Percentiles rank a stretch among this genome's conserved stretches.
phyloP scores from a whole-genome alignment of 2,113 vertebrate species.

The Shinisaurus crocodilurus region DNA sequence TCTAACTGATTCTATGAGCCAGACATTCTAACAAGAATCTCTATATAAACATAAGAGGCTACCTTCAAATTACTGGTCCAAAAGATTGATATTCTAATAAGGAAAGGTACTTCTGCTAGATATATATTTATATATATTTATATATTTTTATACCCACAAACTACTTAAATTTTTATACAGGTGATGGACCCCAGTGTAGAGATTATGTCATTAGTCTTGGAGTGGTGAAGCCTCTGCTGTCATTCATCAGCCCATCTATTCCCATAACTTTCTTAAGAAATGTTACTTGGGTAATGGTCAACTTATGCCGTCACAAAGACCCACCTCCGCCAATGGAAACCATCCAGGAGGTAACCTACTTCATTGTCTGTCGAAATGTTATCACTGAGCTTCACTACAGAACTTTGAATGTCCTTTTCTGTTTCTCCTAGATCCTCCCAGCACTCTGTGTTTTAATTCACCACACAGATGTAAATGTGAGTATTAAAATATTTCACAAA shows the following conservation, averaged over 20 bases:
- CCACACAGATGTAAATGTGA: constrained; percentile 98
- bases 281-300: constrained; percentile 99
- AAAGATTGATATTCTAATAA: background rate
- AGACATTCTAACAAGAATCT: background rate
- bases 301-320: constrained; percentile 98
- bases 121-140: background rate
- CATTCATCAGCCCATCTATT: constrained; percentile 99
- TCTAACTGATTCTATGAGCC: background rate
- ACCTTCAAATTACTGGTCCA: background rate
- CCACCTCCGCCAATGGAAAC: constrained; percentile 98
- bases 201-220: constrained; percentile 98
- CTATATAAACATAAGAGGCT: background rate
- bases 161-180: constrained; percentile 69
- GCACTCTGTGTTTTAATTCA: constrained; percentile 97
- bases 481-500: constrained; percentile 62
- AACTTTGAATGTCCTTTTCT: constrained; percentile 14
- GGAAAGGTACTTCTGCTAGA: background rate
- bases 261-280: constrained; percentile 99
- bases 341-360: constrained; percentile 91
- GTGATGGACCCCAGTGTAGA: constrained; percentile 97
- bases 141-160: background rate
- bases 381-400: constrained; percentile 17
- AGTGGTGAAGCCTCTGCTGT: constrained; percentile 96
- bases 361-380: background rate
- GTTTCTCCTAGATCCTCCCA: constrained; percentile 88